A percentile compares a stretch with the other conserved stretches of the same genome.
phyloP scores from a whole-genome alignment of 2,888 invertebrate genomes.

The Psylliodes chrysocephalus region DNA sequence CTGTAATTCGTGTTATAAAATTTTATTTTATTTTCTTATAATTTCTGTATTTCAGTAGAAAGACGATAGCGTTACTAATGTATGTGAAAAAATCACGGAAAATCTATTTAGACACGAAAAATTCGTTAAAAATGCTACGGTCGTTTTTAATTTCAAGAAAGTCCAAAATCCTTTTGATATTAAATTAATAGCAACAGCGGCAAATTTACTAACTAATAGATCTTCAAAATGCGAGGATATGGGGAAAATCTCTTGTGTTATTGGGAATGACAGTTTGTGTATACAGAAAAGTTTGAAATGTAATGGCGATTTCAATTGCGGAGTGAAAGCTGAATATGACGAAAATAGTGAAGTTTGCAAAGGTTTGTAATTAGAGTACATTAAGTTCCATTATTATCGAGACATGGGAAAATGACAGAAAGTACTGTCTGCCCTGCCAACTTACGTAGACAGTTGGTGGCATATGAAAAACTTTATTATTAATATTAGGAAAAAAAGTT shows the following conservation, averaged over 20 bases:
- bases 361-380: too few species aligned
- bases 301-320: conserved; percentile 11
- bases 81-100: neutral
- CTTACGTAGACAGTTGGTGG: too few species aligned
- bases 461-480: too few species aligned
- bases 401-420: too few species aligned
- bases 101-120: conserved; percentile 3
- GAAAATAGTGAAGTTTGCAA: conserved; percentile 10
- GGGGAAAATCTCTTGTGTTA: conserved; percentile 1
- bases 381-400: too few species aligned
- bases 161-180: neutral
- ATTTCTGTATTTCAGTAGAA: conserved; percentile 20
- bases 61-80: neutral
- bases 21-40: too few species aligned
- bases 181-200: conserved; percentile 3
- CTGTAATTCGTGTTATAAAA: too few species aligned
- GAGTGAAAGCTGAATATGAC: conserved; percentile 1
- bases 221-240: conserved; percentile 2
- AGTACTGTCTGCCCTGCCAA: too few species aligned
- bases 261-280: neutral
- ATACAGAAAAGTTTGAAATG: conserved; percentile 12
- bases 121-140: neutral
- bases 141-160: neutral
- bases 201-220: neutral
- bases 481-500: too few species aligned